phyloP scores from a whole-genome alignment of 1,140 invertebrate genomes.

The Archivesica marissinica region DNA sequence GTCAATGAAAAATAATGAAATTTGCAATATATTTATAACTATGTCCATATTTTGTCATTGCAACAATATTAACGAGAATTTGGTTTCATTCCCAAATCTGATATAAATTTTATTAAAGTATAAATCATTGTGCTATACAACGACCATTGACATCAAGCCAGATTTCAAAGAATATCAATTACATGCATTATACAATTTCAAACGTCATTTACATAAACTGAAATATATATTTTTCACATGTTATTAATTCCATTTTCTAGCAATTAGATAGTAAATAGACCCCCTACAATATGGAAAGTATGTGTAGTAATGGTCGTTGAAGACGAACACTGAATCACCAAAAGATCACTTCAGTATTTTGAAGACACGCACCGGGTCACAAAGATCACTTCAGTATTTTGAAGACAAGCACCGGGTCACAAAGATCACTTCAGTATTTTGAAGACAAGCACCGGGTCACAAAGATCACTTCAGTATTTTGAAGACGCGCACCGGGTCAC shows the following conservation, averaged over 20 bases:
- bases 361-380: too few relatives aligned
- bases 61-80: too few relatives aligned
- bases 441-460: too few relatives aligned
- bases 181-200: conserved; percentile 20
- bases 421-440: neutral
- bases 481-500: neutral
- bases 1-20: too few relatives aligned
- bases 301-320: conserved; percentile 11
- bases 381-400: neutral
- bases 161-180: conserved; percentile 18
- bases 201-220: conserved; percentile 7
- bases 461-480: neutral
- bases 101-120: conserved; percentile 25
- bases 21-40: too few relatives aligned
- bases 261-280: conserved; percentile 20
- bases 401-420: too few relatives aligned
- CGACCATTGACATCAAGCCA: conserved; percentile 34
- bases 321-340: neutral
- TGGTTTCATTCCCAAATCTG: neutral
- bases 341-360: too few relatives aligned
- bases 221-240: neutral
- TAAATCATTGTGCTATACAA: conserved; percentile 28
- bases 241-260: conserved; percentile 30
- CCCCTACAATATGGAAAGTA: conserved; percentile 6
- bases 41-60: too few relatives aligned